Evolutionary conservation across 2,888 invertebrate genomes (phyloP), one percentile per base, ranked within the genome.

Genomic region (Xanthia icteritia): DNA sequence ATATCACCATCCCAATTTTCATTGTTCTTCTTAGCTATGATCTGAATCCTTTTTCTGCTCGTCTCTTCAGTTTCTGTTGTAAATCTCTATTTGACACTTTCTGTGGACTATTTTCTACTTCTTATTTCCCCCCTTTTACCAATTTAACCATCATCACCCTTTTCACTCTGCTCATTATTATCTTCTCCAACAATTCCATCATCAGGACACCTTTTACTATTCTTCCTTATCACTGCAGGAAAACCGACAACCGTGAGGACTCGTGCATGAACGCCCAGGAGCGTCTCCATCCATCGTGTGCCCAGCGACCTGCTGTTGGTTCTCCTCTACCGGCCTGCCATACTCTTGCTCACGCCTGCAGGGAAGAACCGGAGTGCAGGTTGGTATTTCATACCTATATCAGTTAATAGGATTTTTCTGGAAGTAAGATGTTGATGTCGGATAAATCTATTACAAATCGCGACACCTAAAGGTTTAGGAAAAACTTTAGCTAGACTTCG

Each of bases 221-320:
- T 61, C 8, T 39, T 0, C 0, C 0, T 39, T 15, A 15, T 5
- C 0, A 78, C 92, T 93, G 11, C 94, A 99, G 99, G 96, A 99
- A 98, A 97, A 98, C 98, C 56, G 98, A 98, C 91, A 98, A 98
- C 95, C 98, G 98, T 89, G 98, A 98, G 92, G 98, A 99, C 93
- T 98, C 98, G 84, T 99, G 99, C 96, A 97, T 98, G 97, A 97
- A 98, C 90, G 98, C 99, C 82, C 99, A 99, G 95, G 98, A 99
- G 94, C 98, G 98, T 92, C 97, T 99, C 84, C 99, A 99, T 94
- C 99, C 99, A 17, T 97, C 98, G 66, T 99, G 99, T 94, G 99
- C 99, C 71, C 98, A 98, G 94, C 97, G 98, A 77, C 97, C 98
- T 79, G 97, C 98, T 68, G 97, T 97, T 79, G 97, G 97, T 72